These are phyloP conservation scores for Lutjanus erythropterus DNA, from an alignment of 2,113 vertebrate genomes.

Conservation along the genomic window DNA sequence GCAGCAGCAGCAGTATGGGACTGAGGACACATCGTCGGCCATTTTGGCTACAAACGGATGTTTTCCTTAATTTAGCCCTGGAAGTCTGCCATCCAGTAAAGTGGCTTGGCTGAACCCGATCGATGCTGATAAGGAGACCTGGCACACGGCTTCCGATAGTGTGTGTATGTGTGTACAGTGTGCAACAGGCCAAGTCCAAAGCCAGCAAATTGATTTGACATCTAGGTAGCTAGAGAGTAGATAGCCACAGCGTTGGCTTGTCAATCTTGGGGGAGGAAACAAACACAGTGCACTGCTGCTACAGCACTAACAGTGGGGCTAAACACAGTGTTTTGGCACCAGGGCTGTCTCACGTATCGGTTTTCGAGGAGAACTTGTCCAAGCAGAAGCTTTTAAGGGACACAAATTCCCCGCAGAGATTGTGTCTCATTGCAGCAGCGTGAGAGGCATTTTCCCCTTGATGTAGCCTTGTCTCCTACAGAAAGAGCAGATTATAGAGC, in stretches of 20 bases:
- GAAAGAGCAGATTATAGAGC: slow-evolving; percentile 29
- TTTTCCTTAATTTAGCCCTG: slow-evolving; percentile 68
- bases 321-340: slow-evolving; percentile 31
- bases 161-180: slow-evolving; percentile 39
- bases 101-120: slow-evolving; percentile 55
- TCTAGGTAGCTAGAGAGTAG: slow-evolving; percentile 40
- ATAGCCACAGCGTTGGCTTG: slow-evolving; percentile 43
- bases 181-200: slow-evolving; percentile 42
- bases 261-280: slow-evolving; percentile 25
- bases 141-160: slow-evolving; percentile 34
- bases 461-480: background rate
- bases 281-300: background rate
- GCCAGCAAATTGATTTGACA: slow-evolving; percentile 62
- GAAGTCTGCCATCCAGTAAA: slow-evolving; percentile 61
- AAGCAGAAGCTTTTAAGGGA: background rate
- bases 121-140: slow-evolving; percentile 66
- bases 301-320: background rate
- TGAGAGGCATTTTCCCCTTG: slow-evolving; percentile 16
- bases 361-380: slow-evolving; percentile 9
- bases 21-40: slow-evolving; percentile 12
- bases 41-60: slow-evolving; percentile 61
- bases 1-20: slow-evolving; percentile 42
- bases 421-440: background rate
- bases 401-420: slow-evolving; percentile 4
- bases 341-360: background rate